Base-by-base conservation (phyloP, 2,888 invertebrate genomes). In the Invenusta paracnida region DNA sequence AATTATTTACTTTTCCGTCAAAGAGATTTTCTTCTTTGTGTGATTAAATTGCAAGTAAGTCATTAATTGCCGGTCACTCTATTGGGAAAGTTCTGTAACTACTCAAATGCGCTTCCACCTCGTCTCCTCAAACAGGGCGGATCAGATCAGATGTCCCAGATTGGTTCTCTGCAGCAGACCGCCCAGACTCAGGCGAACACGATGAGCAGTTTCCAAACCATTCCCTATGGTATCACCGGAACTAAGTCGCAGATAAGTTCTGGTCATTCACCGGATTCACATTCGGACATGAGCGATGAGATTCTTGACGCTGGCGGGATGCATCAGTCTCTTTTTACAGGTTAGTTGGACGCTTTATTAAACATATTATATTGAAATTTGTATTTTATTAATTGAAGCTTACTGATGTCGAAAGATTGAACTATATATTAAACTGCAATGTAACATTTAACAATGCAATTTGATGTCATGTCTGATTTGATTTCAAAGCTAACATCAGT, bases 111-210 rank as follows among this genome's bases (percentile, higher is more conserved):
- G 5, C 48, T 48, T 17, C 5, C 48, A 11, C 48, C 17, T 48
- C 48, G 17, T 17, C 48, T 23, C 27, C 25, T 23, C 23, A 23
- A 13, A 2, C 27, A 73, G 73, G 73, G 73, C 17, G 73, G 73
- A 5, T 73, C 82, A 11, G 82, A 82, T 28, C 11, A 23, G 27
- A 82, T 82, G 82, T 82, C 82, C 29, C 82, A 82, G 25, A n/a
- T n/a, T n/a, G 5, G 13, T 23, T 82, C 82, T 2, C 29, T 82
- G 11, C 82, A 82, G 29, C 82, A 82, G 27, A 82, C 82, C 11
- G 82, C 28, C 31, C 82, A 82, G 31, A 82, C 82, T 5, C 82
- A 82, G 82, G 82, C 30, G 5, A 82, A 29, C 31, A 82, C 31
- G 27, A 82, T 29, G 30, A 82, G 82, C 31, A 30, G 29, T 23